A percentile compares a stretch with the other conserved stretches of the same genome.
phyloP scores from a whole-genome alignment of 2,888 invertebrate species.

The Epinotia ramella region DNA sequence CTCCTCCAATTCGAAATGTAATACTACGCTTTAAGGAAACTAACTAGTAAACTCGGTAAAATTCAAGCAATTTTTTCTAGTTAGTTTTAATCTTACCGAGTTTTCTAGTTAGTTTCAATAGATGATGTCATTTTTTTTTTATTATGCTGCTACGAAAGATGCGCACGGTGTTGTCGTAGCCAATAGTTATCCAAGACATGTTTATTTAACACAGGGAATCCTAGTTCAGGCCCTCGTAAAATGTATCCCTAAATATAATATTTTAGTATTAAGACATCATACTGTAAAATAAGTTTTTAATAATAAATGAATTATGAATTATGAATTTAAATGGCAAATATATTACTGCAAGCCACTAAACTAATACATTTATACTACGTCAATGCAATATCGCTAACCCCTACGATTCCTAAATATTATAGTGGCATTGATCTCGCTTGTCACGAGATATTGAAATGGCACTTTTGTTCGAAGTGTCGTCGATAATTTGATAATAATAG shows the following conservation, averaged over 20 bases:
- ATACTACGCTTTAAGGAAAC: slow-evolving; percentile 30
- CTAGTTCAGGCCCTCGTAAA: no score
- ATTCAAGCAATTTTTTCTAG: no score
- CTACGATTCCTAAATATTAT: slow-evolving; percentile 6
- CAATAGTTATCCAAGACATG: slow-evolving; percentile 37
- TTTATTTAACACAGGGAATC: no score
- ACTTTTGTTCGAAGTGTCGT: slow-evolving; percentile 58
- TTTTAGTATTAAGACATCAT: no score
- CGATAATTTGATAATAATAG: slow-evolving; percentile 76
- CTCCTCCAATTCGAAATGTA: slow-evolving; percentile 44
- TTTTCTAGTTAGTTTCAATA: no score
- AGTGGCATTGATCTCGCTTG: slow-evolving; percentile 19
- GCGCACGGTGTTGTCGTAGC: slow-evolving; percentile 26
- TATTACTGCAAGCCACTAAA: slow-evolving; percentile 30
- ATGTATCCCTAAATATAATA: no score
- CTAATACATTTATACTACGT: slow-evolving; percentile 14
- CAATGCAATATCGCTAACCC: slow-evolving; percentile 15
- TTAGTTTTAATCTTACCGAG: no score
- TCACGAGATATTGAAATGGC: slow-evolving; percentile 42
- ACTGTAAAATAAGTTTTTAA: no score
- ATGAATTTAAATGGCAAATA: slow-evolving; percentile 29
- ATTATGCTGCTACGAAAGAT: slow-evolving; percentile 12
- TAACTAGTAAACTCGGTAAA: neutral
- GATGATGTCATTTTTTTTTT: neutral
- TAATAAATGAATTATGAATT: no score